A percentile compares a stretch with the other conserved stretches of the same genome.
Conservation (phyloP, 2,888 invertebrate genomes). For the Brachynemurus nebulosus region DNA sequence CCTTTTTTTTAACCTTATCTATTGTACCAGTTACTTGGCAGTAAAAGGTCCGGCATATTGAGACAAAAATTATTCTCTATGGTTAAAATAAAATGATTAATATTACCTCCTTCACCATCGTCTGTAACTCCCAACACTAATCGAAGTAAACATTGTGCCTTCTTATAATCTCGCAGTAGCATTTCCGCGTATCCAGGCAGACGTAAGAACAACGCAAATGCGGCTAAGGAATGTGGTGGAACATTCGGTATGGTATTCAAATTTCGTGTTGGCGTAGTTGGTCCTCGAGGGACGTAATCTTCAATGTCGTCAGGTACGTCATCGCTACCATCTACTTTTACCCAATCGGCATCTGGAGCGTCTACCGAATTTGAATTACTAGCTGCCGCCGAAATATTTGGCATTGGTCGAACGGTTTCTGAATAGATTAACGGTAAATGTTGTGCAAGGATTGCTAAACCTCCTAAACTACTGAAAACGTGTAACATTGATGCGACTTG, state of each 20-base stretch:
- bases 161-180: constrained; percentile 65
- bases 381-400: constrained; percentile 30
- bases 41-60: no score
- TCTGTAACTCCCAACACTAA: constrained; percentile 82
- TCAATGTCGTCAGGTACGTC: constrained; percentile 49
- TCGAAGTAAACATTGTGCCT: constrained; percentile 74
- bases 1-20: no score
- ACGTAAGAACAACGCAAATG: constrained; percentile 77
- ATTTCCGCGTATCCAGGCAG: constrained; percentile 86
- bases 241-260: constrained; percentile 44
- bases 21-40: no score
- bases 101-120: constrained; percentile 78
- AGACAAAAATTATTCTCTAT: no score
- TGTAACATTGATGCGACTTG: constrained; percentile 49
- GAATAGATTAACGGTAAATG: constrained; percentile 81
- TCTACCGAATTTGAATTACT: neutral
- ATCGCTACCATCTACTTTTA: constrained; percentile 45
- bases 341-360: constrained; percentile 38
- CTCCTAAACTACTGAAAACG: constrained; percentile 78
- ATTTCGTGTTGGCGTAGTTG: constrained; percentile 33
- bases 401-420: constrained; percentile 43
- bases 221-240: constrained; percentile 82
- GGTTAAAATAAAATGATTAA: no score
- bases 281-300: constrained; percentile 32
- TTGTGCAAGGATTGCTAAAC: constrained; percentile 75